Percentiles rank a stretch among this genome's conserved stretches.
phyloP scores from a whole-genome alignment of 1,140 invertebrate species.

The Portunus trituberculatus region DNA sequence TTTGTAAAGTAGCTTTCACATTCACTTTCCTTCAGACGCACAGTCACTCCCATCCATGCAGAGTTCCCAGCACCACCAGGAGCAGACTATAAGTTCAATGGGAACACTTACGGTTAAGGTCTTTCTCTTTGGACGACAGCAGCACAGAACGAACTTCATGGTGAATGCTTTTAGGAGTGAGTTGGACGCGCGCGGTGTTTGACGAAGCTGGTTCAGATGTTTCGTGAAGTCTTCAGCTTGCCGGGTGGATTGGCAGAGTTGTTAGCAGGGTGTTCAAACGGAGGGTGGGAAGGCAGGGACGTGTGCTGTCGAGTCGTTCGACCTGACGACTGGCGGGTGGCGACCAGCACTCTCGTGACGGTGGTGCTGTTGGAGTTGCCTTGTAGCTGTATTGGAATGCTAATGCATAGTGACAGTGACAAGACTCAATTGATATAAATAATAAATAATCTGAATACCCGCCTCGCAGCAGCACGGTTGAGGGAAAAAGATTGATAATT shows the following conservation, averaged over 20 bases:
- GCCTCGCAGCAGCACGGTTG: background rate
- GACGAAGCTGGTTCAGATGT: background rate
- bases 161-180: background rate
- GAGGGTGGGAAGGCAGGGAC: background rate
- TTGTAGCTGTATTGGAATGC: background rate
- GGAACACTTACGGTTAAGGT: background rate
- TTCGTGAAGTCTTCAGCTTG: background rate
- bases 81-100: background rate
- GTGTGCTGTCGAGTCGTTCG: background rate
- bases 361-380: background rate
- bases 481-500: background rate
- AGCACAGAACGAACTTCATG: background rate
- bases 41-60: too few species aligned
- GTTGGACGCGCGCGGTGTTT: background rate
- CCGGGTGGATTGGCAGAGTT: too few species aligned
- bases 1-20: too few species aligned
- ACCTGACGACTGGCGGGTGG: background rate
- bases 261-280: too few species aligned
- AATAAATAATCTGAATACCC: background rate
- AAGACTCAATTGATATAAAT: background rate
- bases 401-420: background rate
- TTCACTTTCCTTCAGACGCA: too few species aligned
- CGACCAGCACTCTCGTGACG: conserved; percentile 2
- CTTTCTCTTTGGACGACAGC: background rate
- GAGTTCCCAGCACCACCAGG: background rate